Evolutionary conservation across 2,113 vertebrate species (phyloP).

Genomic region (Poeciliopsis retropinna): DNA sequence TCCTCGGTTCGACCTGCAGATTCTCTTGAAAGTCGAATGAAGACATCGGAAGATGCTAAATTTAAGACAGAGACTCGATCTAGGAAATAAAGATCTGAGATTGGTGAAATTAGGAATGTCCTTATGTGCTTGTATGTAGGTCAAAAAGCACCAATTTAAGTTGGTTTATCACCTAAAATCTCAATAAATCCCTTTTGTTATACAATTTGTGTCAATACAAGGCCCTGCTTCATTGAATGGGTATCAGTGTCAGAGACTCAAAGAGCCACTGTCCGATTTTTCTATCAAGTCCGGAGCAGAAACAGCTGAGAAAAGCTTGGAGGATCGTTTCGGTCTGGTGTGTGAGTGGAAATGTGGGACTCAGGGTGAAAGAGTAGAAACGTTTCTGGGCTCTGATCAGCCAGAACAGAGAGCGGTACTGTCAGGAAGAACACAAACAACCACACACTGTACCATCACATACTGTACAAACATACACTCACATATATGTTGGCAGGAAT

Average conservation of each 20-base stretch:
- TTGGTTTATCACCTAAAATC: too few species aligned
- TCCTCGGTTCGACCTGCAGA: constrained; percentile 4
- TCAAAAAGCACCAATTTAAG: neutral
- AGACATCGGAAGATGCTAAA: neutral
- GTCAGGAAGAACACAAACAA: constrained; percentile 42
- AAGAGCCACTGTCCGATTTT: constrained; percentile 55
- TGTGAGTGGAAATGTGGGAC: constrained; percentile 11
- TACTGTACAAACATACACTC: constrained; percentile 30
- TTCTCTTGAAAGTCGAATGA: neutral
- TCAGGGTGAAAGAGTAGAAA: constrained; percentile 48
- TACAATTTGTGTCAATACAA: neutral
- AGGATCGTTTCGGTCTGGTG: constrained; percentile 36
- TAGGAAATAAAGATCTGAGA: too few species aligned
- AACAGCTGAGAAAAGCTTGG: constrained; percentile 12
- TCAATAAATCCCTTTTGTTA: neutral
- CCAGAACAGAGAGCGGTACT: constrained; percentile 63
- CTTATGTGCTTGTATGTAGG: neutral
- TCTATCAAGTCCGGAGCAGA: constrained; percentile 7
- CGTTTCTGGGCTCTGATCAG: constrained; percentile 54
- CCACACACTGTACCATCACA: constrained; percentile 33
- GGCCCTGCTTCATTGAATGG: constrained; percentile 53
- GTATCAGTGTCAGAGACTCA: constrained; percentile 60
- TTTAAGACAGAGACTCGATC: neutral
- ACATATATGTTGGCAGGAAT: constrained; percentile 17
- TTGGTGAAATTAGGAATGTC: too few species aligned